Base-by-base conservation (phyloP, 2,888 invertebrate species). In the Cistogaster globosa region DNA sequence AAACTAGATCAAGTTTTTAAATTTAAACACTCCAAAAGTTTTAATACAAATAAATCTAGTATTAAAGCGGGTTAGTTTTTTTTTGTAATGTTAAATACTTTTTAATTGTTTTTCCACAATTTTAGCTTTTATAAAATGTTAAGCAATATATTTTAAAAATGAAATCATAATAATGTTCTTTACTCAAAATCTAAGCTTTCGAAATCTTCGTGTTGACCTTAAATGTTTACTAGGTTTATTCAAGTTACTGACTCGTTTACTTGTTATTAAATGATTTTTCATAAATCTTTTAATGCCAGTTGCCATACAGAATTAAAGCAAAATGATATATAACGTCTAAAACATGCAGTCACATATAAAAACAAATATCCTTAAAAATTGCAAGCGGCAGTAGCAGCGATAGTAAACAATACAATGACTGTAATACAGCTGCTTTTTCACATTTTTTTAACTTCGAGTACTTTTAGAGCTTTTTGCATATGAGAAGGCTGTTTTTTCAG, bases 251-350 rank as follows among this genome's bases (percentile, higher is more conserved):
- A 18, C 22, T 69, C 11, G 4, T 32, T 51, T 38, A 77, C 68
- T 67, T 67, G 58, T 60, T 60, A 22, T 42, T 20, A 67, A 68
- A 75, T 60, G n/a, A 26, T 75, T 60, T 75, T 65, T 57, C 20
- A 77, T 32, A 71, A 71, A 78, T 38, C 72, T 80, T 72, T 84
- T 84, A 80, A 80, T 80, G 84, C 55, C 84, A 80, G 80, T 80
- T 84, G 74, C 72, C 45, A 48, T 80, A 77, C 18, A 42, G 42
- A 42, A 42, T 42, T 42, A 1, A 42, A 42, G 12, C 42, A 63
- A 80, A 72, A 76, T 78, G 68, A 74, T 75, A 60, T 71, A 65
- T 74, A 62, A 72, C 69, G 65, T 75, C 69, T 79, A 75, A 79
- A 71, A 60, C 75, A 79, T 55, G 65, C 67, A 82, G 20, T 20